Base-by-base conservation (phyloP, 2,888 invertebrate species). In the Antheraea assamensis region DNA sequence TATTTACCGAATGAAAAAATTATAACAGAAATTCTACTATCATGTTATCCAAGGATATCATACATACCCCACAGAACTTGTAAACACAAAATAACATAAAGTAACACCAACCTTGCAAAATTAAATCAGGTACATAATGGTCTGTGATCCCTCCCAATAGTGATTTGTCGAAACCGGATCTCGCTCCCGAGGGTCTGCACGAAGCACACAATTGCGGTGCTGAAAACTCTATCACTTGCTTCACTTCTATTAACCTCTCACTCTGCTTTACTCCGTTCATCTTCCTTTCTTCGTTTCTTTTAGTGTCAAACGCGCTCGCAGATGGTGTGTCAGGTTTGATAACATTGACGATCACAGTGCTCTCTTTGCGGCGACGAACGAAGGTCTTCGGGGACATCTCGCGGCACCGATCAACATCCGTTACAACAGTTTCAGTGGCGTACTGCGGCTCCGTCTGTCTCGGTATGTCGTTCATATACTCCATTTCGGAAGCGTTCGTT, bases 401-500 rank as follows among this genome's bases (percentile, higher is more conserved):
- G 5, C 85, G 75, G 64, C 75, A 80, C 21, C 73, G 76, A 5
- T 82, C 80, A 0, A 30, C 58, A 1, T 89, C 86, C 0, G 83
- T 80, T 0, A 88, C 91, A 35, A 90, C 77, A 0, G 88, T 83
- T 74, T 90, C 91, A 30, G 88, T 89, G 0, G 95, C 94, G 77
- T 85, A 92, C 79, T 95, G 94, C 0, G 91, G 92, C 73, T 95
- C 94, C 0, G 85, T 82, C 10, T 88, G 88, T 1, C 91, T 83
- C 10, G 94, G 94, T 78, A 93, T 89, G 73, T 94, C 94, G 77
- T 93, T 93, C 92, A 92, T 92, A 74, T 91, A 94, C 78, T 94
- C 94, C 89, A 97, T 95, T 84, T 97, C 97, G 0, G 97, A 97
- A 52, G 97, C 97, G 86, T 97, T 97, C 0, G 97, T 97, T 0